Conservation (phyloP, 1,140 invertebrate genomes). For the Panonychus citri region DNA sequence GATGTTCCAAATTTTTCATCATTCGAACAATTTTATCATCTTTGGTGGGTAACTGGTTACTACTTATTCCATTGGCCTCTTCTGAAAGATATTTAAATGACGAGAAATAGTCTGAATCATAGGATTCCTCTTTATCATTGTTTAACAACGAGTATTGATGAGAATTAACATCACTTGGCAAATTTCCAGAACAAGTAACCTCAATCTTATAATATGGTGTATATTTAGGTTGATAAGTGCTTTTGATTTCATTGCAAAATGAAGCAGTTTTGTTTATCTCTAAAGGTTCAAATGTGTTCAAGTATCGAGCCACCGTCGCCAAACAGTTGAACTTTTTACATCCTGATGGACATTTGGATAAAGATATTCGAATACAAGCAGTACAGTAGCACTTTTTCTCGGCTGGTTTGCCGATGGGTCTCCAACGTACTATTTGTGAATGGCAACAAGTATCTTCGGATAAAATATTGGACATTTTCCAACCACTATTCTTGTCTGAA, state of each 20-base stretch:
- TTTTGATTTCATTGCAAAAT: constrained; percentile 7
- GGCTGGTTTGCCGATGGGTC: constrained; percentile 1
- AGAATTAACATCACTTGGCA: not conserved
- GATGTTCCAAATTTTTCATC: constrained; percentile 13
- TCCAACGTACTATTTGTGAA: constrained; percentile 5
- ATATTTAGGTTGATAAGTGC: constrained; percentile 7
- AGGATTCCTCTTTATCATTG: not conserved
- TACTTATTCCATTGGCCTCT: not conserved
- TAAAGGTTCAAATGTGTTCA: constrained; percentile 4
- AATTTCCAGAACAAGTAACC: constrained; percentile 4
- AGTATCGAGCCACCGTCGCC: constrained; percentile 4
- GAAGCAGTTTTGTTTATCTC: constrained; percentile 2
- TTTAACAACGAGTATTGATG: not conserved
- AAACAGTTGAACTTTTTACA: constrained; percentile 8
- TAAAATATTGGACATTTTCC: not conserved
- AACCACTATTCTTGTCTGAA: not conserved
- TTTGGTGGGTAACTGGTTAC: not conserved
- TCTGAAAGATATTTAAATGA: not conserved
- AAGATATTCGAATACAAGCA: constrained; percentile 1
- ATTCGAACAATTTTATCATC: constrained; percentile 14
- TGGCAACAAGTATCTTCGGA: constrained; percentile 8
- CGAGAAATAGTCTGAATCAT: not conserved
- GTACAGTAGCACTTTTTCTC: constrained; percentile 9
- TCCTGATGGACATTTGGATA: constrained; percentile 4
- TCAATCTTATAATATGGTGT: constrained; percentile 7